Conservation (phyloP, 2,797 vertebrate species). For the Parambassis ranga region DNA sequence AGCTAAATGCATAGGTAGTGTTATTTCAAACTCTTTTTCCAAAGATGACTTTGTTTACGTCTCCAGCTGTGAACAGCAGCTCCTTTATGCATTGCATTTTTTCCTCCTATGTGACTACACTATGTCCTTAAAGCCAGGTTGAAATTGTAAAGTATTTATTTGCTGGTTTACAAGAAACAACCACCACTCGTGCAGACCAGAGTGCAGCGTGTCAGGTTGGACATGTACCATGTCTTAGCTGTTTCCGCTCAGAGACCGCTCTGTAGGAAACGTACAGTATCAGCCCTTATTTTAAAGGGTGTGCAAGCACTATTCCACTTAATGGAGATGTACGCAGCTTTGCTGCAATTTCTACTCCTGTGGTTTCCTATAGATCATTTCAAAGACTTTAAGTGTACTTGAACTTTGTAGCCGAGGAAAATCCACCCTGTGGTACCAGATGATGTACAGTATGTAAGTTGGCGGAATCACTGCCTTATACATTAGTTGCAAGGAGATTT, state of each 20-base stretch:
- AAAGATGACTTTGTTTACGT: conserved; percentile 30
- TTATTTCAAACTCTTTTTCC: conserved; percentile 7
- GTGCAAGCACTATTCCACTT: conserved; percentile 22
- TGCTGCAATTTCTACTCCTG: background rate
- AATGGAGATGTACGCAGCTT: background rate
- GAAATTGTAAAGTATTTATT: conserved; percentile 14
- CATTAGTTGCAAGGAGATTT: conserved; percentile 31
- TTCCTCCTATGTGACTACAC: background rate
- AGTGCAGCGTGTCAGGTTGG: background rate
- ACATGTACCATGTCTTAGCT: background rate
- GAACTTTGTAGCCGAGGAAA: conserved; percentile 31
- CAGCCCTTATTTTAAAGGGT: conserved; percentile 29
- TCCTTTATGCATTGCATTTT: background rate
- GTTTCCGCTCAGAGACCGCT: conserved; percentile 16
- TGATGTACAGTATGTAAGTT: background rate
- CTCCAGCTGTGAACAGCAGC: background rate
- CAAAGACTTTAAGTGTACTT: conserved; percentile 41
- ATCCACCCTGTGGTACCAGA: background rate
- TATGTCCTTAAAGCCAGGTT: background rate
- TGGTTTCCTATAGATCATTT: conserved; percentile 4
- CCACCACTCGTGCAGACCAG: background rate
- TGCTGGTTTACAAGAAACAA: conserved; percentile 17
- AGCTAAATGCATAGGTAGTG: no score
- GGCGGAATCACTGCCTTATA: conserved; percentile 44
- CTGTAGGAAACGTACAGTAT: conserved; percentile 14